Evolutionary conservation across 2,888 invertebrate species (phyloP).

Genomic region (Megamerina dolium): DNA sequence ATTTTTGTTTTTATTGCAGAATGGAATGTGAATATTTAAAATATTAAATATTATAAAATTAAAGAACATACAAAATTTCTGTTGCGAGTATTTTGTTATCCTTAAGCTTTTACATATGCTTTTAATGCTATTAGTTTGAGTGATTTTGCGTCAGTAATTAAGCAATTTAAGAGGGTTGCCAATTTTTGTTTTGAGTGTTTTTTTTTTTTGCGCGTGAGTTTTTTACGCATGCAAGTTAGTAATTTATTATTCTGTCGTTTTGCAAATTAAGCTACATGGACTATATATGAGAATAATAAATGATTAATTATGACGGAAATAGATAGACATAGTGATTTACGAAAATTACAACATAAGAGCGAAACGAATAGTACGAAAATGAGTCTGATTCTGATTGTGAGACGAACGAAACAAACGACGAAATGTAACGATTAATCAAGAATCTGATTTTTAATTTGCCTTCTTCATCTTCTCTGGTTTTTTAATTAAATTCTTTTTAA

Average conservation of each 20-base stretch:
- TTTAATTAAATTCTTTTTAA: not conserved
- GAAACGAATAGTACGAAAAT: no score
- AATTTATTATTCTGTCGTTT: slow-evolving; percentile 40
- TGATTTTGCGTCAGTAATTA: no score
- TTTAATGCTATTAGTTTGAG: not conserved
- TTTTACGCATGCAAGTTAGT: slow-evolving; percentile 25
- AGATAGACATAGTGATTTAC: no score
- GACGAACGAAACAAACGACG: slow-evolving; percentile 1
- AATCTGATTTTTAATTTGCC: slow-evolving; percentile 11
- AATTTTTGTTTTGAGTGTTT: no score
- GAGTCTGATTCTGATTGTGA: no score
- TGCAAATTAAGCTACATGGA: not conserved
- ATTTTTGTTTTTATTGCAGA: not conserved
- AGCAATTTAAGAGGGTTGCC: no score
- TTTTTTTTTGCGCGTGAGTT: slow-evolving; percentile 2
- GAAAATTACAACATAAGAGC: no score
- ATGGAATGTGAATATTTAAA: no score
- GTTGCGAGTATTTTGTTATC: not conserved
- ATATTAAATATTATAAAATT: not conserved
- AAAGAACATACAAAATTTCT: not conserved
- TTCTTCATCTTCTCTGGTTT: not conserved
- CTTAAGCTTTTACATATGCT: not conserved
- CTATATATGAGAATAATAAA: not conserved
- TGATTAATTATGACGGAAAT: not conserved
- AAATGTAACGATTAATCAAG: slow-evolving; percentile 15